These are phyloP conservation scores for Leptura quadrifasciata DNA, from an alignment of 2,888 invertebrate genomes.

Conservation along the genomic window DNA sequence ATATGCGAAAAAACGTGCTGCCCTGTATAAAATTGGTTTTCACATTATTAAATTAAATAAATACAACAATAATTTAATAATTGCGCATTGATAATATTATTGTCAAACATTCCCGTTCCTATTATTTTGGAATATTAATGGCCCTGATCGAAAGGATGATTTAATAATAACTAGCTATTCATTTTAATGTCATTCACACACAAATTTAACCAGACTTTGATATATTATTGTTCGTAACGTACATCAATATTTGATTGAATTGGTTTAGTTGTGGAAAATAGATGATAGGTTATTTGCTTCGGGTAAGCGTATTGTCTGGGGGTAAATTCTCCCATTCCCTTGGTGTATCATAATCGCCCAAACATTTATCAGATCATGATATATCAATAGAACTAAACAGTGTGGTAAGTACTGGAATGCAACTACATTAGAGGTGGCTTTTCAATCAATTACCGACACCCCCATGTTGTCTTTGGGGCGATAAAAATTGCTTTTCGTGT, in stretches of 20 bases:
- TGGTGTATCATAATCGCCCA: slow-evolving; percentile 54
- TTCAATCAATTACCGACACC: slow-evolving; percentile 50
- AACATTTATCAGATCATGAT: slow-evolving; percentile 60
- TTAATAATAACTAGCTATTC: not conserved
- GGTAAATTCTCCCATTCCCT: slow-evolving; percentile 25
- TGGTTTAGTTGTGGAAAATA: slow-evolving; percentile 51
- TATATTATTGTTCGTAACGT: slow-evolving; percentile 50
- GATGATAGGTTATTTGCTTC: slow-evolving; percentile 46
- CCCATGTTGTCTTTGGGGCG: slow-evolving; percentile 29
- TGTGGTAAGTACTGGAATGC: slow-evolving; percentile 52
- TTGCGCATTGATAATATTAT: too few species aligned
- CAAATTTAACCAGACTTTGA: slow-evolving; percentile 57
- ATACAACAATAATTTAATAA: too few species aligned
- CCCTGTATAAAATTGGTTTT: too few species aligned
- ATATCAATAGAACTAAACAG: slow-evolving; percentile 61
- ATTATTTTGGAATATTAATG: not conserved
- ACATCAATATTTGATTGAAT: slow-evolving; percentile 59
- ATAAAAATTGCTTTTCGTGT: slow-evolving; percentile 2
- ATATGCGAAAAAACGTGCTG: too few species aligned
- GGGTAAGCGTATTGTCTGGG: slow-evolving; percentile 29
- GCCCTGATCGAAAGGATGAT: not conserved
- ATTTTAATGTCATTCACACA: slow-evolving; percentile 36
- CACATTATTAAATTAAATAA: too few species aligned
- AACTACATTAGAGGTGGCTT: slow-evolving; percentile 42
- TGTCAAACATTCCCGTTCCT: too few species aligned